Evolutionary conservation across 1,140 invertebrate species (phyloP).

Genomic region (Bactericera cockerelli): DNA sequence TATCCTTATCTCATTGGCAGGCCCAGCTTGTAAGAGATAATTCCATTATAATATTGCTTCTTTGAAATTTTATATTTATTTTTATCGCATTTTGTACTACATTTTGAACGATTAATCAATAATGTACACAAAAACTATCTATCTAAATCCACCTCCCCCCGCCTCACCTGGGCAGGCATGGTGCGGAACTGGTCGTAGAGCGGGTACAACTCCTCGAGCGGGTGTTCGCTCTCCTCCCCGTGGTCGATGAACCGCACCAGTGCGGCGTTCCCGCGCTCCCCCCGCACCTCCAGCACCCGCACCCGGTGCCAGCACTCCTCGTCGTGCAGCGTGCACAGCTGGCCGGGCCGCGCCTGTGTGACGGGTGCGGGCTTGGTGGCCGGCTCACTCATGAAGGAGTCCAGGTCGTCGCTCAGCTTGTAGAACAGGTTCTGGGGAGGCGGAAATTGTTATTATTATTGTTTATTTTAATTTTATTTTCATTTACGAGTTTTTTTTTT

Average conservation of each 20-base stretch:
- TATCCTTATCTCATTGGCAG: no score
- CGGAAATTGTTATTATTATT: no score
- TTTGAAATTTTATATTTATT: no score
- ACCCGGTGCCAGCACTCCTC: background rate
- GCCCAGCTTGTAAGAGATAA: no score
- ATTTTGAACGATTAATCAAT: no score
- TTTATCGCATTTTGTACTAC: no score
- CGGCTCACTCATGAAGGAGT: background rate
- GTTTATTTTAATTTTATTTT: no score
- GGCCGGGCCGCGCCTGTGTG: background rate
- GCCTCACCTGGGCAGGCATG: background rate
- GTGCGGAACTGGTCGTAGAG: background rate
- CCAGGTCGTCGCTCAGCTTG: background rate
- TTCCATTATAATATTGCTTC: no score
- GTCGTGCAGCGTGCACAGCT: background rate
- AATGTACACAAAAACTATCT: no score
- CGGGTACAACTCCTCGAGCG: background rate
- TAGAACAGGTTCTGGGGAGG: background rate
- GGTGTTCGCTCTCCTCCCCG: background rate
- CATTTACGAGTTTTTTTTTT: no score
- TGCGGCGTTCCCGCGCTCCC: background rate
- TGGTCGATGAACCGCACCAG: background rate
- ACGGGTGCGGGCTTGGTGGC: background rate
- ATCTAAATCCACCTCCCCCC: no score
- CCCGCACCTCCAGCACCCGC: background rate